Percentiles rank a stretch among this genome's conserved stretches.
These are phyloP conservation scores for Gallirallus australis DNA, from an alignment of 2,797 vertebrate genomes.

Conservation along the genomic window DNA sequence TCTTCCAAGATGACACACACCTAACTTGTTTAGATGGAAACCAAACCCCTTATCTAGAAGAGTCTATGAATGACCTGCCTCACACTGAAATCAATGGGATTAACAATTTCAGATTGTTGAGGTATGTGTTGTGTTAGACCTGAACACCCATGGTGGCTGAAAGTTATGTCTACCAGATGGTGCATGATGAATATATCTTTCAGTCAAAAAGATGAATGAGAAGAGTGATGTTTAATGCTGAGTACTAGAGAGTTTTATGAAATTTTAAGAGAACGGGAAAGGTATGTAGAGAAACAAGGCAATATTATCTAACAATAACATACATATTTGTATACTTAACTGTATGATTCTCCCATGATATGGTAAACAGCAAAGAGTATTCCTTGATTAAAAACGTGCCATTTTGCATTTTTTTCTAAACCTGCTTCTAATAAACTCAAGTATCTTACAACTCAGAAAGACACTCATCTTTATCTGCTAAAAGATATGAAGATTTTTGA, in stretches of 20 bases:
- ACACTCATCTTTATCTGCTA: background rate
- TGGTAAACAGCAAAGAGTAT: fast-evolving
- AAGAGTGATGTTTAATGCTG: background rate
- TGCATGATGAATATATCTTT: fast-evolving
- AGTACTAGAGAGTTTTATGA: background rate
- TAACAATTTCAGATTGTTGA: background rate
- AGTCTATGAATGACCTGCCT: background rate
- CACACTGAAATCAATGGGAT: background rate
- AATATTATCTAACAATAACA: background rate
- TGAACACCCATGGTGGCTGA: background rate
- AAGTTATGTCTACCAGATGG: background rate
- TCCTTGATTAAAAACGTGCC: background rate
- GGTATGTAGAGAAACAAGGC: fast-evolving
- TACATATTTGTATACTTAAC: background rate
- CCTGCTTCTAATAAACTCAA: background rate
- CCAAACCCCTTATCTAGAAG: background rate
- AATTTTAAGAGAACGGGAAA: background rate
- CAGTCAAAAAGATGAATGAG: background rate
- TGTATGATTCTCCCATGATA: background rate
- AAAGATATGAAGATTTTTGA: background rate
- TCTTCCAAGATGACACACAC: background rate
- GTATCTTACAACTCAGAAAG: background rate
- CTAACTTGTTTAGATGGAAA: background rate
- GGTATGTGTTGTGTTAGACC: background rate
- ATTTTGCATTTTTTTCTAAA: background rate